Conservation (phyloP, 2,888 invertebrate genomes). For the Temnothorax unifasciatus region DNA sequence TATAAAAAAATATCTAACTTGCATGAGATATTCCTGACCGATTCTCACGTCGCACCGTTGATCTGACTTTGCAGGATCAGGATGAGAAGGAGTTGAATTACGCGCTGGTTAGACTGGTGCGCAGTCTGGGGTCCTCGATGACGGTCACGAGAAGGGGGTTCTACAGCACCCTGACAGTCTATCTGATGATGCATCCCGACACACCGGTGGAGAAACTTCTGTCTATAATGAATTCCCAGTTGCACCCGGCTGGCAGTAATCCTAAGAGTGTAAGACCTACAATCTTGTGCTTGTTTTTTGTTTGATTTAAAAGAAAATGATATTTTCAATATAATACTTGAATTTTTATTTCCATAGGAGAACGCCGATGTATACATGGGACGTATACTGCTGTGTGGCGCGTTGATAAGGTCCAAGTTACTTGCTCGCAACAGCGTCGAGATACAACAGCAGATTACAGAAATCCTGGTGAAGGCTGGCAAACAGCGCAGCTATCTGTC, state of each 20-base stretch:
- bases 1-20: neutral
- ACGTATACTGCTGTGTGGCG: slow-evolving; percentile 91
- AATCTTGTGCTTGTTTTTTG: neutral
- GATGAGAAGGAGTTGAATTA: slow-evolving; percentile 88
- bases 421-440: slow-evolving; percentile 87
- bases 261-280: slow-evolving; percentile 89
- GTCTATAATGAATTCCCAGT: slow-evolving; percentile 89
- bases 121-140: slow-evolving; percentile 91
- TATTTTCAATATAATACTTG: neutral
- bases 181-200: slow-evolving; percentile 87
- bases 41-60: neutral
- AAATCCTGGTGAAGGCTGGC: slow-evolving; percentile 87
- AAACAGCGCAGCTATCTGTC: slow-evolving; percentile 89
- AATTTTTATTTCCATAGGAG: slow-evolving; percentile 87
- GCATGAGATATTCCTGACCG: neutral
- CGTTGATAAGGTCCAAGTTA: slow-evolving; percentile 90
- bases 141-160: slow-evolving; percentile 90
- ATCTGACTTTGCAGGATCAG: slow-evolving; percentile 53
- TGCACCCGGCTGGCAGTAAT: slow-evolving; percentile 89
- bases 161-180: slow-evolving; percentile 90
- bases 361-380: slow-evolving; percentile 91
- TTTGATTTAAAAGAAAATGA: neutral
- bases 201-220: slow-evolving; percentile 88
- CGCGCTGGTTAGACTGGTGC: slow-evolving; percentile 90
- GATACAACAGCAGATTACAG: slow-evolving; percentile 86